Evolutionary conservation across 2,888 invertebrate genomes (phyloP), one percentile per base, ranked within the genome.

Genomic region (Temnothorax ravouxi): DNA sequence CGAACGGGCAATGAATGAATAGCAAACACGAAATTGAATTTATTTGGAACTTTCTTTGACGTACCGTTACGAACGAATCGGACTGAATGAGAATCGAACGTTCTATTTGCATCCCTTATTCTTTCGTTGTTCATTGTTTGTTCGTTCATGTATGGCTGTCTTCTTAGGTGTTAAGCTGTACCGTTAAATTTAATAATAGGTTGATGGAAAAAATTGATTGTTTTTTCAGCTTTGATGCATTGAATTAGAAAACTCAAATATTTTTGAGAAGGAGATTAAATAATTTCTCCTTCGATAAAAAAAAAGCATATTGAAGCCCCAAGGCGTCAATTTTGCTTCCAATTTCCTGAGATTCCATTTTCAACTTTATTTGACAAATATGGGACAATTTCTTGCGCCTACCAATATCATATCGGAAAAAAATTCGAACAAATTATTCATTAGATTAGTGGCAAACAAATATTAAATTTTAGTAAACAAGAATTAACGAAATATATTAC

Each of bases 11-110:
- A 34, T 15, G 34, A 47, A 8, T 18, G 56, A 59, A 52, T 50
- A 50, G 25, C 13, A 15, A 71, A 21, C 18, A 25, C 9, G 44
- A 66, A 52, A 76, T 76, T 67, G 21, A 66, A 61, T 76, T 76
- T 67, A 66, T 41, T 52, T 5, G 50, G 11, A 67, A 67, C 44
- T 38, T 64, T 38, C 41, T 76, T 76, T 52, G 67, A 50, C 18
- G 8, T 18, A 50, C 38, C 38, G 18, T 34, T 18, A 38, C 25
- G n/a, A 75, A 6, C 47, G 34, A 50, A 18, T 50, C 15, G 2
- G 34, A 15, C 15, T 9, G 47, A 62, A 74, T 13, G 29, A 5
- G n/a, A 66, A 25, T 61, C 2, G 21, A 47, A 74, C 8, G 25
- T 41, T 25, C 34, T 76, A 50, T 67, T 67, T 38, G 21, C 34